phyloP scores from a whole-genome alignment of 1,140 invertebrate species.

The Temnothorax longispinosus region DNA sequence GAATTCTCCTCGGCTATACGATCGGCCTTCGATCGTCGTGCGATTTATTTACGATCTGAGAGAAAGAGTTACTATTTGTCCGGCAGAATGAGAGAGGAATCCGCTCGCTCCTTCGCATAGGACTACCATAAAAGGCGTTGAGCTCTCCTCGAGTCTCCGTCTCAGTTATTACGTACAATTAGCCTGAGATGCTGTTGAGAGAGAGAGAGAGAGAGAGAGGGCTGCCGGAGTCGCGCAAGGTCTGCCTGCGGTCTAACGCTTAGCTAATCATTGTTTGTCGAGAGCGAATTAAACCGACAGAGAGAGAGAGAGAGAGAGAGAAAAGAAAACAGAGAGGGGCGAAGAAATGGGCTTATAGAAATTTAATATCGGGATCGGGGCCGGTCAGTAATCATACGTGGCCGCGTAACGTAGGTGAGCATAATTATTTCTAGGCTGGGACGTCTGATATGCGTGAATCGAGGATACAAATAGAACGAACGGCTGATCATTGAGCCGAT shows the following conservation, averaged over 20 bases:
- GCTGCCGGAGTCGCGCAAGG: slow-evolving; percentile 79
- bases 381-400: slow-evolving; percentile 61
- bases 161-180: slow-evolving; percentile 80
- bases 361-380: slow-evolving; percentile 65
- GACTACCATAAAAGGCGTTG: slow-evolving; percentile 77
- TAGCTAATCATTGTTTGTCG: slow-evolving; percentile 78
- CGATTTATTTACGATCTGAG: slow-evolving; percentile 24
- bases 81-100: slow-evolving; percentile 49
- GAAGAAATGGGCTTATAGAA: slow-evolving; percentile 69
- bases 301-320: neutral
- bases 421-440: slow-evolving; percentile 48
- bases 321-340: neutral
- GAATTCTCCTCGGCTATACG: neutral
- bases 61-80: slow-evolving; percentile 40
- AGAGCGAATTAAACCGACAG: slow-evolving; percentile 41
- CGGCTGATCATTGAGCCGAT: slow-evolving; percentile 19
- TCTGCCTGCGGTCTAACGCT: slow-evolving; percentile 78
- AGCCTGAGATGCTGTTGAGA: slow-evolving; percentile 71
- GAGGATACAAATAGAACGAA: slow-evolving; percentile 35
- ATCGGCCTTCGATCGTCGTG: slow-evolving; percentile 1
- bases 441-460: slow-evolving; percentile 33
- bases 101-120: slow-evolving; percentile 53
- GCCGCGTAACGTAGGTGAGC: slow-evolving; percentile 27
- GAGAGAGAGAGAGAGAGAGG: slow-evolving; percentile 64
- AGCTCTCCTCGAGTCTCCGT: slow-evolving; percentile 68